Evolutionary conservation across 2,888 invertebrate species (phyloP).

Genomic region (Mantis religiosa): DNA sequence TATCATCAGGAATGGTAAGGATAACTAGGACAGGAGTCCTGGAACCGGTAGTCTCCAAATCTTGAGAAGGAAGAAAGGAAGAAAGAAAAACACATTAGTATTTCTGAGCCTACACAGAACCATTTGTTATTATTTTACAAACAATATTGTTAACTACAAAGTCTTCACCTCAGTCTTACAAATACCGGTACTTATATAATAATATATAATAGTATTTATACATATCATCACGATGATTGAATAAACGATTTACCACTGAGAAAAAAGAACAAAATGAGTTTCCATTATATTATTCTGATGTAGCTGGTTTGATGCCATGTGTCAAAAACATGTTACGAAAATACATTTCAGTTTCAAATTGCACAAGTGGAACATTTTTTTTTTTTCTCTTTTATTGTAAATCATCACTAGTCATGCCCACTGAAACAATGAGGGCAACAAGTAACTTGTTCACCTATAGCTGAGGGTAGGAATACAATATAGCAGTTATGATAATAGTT

Average conservation of each 20-base stretch:
- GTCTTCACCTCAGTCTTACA: neutral
- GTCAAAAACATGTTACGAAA: neutral
- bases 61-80: no score
- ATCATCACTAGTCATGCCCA: neutral
- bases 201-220: neutral
- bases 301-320: neutral
- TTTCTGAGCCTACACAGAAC: neutral
- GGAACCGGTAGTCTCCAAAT: no score
- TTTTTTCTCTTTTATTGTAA: neutral
- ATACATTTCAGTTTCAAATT: neutral
- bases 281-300: neutral
- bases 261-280: neutral
- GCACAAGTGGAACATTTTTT: neutral
- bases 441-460: neutral
- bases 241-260: neutral
- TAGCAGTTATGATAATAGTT: neutral
- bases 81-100: neutral
- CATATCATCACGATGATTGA: neutral
- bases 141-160: neutral
- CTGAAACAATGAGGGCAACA: neutral
- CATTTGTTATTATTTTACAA: neutral
- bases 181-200: neutral
- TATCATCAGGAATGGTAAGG: no score
- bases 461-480: neutral
- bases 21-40: no score